Conservation (phyloP, 1,140 invertebrate genomes). For the Tribolium madens region DNA sequence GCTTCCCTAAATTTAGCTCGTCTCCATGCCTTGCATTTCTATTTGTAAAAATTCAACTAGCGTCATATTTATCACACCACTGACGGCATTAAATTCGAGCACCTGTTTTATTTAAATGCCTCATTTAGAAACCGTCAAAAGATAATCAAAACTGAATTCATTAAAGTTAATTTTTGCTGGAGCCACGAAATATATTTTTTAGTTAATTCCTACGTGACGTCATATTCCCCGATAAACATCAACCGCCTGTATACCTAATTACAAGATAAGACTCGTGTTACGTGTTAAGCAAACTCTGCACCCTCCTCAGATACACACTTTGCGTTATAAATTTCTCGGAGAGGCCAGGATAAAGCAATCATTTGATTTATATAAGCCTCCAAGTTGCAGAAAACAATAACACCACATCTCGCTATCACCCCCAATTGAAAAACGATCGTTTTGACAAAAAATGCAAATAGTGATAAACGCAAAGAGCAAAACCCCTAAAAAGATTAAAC, state of each 20-base stretch:
- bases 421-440: too few species aligned
- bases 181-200: not conserved
- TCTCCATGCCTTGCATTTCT: slow-evolving; percentile 14
- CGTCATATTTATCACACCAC: not conserved
- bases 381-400: not conserved
- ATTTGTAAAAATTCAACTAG: slow-evolving; percentile 34
- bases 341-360: not conserved
- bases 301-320: not conserved
- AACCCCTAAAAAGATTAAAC: not conserved
- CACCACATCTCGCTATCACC: not conserved
- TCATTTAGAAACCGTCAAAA: not conserved
- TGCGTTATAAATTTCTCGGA: not conserved
- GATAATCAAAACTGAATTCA: not conserved
- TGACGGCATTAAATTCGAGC: not conserved
- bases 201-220: not conserved
- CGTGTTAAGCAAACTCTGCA: not conserved
- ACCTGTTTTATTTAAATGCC: not conserved
- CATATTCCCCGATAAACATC: not conserved
- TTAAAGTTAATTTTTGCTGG: not conserved
- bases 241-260: not conserved
- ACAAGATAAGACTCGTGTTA: not conserved
- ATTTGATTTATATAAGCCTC: not conserved
- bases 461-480: too few species aligned
- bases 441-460: not conserved
- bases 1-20: slow-evolving; percentile 28